A percentile compares a stretch with the other conserved stretches of the same genome.
Conservation (phyloP, 2,113 vertebrate genomes). For the Heptranchias perlo region DNA sequence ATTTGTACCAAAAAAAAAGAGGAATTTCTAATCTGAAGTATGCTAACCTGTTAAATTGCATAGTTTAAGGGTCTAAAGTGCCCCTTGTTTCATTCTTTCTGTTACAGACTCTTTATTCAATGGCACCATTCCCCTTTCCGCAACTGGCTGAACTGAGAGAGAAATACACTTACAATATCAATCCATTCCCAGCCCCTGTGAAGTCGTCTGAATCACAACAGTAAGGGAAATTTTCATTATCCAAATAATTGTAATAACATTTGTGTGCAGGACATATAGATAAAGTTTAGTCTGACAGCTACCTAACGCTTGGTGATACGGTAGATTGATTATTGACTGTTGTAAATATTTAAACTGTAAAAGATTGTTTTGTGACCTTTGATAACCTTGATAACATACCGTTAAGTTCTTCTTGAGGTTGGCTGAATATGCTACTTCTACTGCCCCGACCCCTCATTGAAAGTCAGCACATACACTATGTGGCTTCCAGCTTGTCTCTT, state of each 20-base stretch:
- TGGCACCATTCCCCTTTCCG: slow-evolving; percentile 92
- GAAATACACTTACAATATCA: slow-evolving; percentile 98
- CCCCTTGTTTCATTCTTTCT: slow-evolving; percentile 34
- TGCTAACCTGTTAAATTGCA: not conserved
- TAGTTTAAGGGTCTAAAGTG: not conserved
- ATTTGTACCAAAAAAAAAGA: not conserved
- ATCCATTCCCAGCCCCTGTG: slow-evolving; percentile 84
- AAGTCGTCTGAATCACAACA: slow-evolving; percentile 52
- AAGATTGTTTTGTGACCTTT: not conserved
- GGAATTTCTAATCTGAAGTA: not conserved
- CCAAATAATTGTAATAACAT: not conserved
- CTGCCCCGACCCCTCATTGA: not conserved
- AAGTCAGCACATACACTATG: not conserved
- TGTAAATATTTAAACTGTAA: slow-evolving; percentile 2
- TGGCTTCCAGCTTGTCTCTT: not conserved
- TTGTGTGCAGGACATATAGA: not conserved
- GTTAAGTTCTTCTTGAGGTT: not conserved
- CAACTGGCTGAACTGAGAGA: slow-evolving; percentile 90
- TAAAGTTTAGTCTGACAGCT: not conserved
- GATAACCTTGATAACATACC: not conserved
- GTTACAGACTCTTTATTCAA: slow-evolving; percentile 84
- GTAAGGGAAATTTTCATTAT: not conserved
- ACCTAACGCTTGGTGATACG: not conserved
- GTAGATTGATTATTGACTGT: not conserved
- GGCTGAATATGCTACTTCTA: not conserved